Evolutionary conservation across 2,888 invertebrate genomes (phyloP), one percentile per base, ranked within the genome.

Genomic region (Drosophila engyochracea): DNA sequence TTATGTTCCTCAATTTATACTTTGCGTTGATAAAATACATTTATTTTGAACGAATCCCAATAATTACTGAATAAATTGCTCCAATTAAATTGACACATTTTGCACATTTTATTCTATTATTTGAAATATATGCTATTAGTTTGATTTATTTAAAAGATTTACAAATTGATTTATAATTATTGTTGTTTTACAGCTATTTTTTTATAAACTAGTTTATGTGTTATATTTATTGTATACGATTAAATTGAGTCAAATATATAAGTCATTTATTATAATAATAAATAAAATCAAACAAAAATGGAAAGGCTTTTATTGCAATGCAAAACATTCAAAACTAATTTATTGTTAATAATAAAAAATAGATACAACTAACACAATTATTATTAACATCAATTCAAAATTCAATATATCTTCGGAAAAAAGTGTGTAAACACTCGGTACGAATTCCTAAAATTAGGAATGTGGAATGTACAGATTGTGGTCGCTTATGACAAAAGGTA

Each of bases 1-100:
- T 74, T 25, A 57, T 44, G 16, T 33, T 16, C 19, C 7, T 30
- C 25, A 30, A 52, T 72, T 55, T 70, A 35, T 49, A 4, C 39
- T 3, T 12, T 30, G 25, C 2, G 1, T 19, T 55, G 30, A 1
- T 14, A 33, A 28, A 37, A 39, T 19, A 9, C 4, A 30, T 30
- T 1, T 39, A 31, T 33, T 64, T 28, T 41, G n/a, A 51, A 41
- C 19, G 25, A 9, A 1, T 10, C n/a, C 9, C 10, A 54, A 54
- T 19, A 41, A 9, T 14, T 28, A 16, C 19, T 35, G 4, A n/a
- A 25, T n/a, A 33, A 25, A n/a, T 14, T 31, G 1, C 9, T 31
- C 14, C 25, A 67, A 52, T 52, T 37, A 37, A 66, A 49, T 30
- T 16, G 10, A 5, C 22, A 19, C 4, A 5, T 16, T 37, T n/a